These are phyloP conservation scores for Drosophila ezoana DNA, from an alignment of 2,888 invertebrate genomes.

Conservation along the genomic window DNA sequence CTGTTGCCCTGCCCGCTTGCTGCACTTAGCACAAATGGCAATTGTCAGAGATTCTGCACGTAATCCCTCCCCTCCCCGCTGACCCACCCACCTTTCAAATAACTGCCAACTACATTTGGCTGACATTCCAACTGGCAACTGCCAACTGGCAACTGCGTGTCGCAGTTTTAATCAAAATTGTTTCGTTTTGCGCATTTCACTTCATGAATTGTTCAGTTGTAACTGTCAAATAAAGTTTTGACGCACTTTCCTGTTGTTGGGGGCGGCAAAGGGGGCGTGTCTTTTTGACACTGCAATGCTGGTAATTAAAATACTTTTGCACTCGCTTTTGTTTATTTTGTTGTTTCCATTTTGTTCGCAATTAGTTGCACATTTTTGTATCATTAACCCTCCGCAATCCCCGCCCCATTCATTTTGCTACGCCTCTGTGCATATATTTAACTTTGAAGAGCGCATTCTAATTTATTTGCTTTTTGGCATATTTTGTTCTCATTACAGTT, in stretches of 20 bases:
- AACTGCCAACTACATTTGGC: slow-evolving; percentile 47
- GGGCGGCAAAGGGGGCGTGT: background rate
- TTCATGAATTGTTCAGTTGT: slow-evolving; percentile 77
- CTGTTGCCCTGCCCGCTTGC: slow-evolving; percentile 59
- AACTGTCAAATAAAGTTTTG: slow-evolving; percentile 80
- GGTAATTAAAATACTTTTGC: slow-evolving; percentile 81
- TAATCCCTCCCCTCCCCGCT: slow-evolving; percentile 9
- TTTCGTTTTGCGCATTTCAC: slow-evolving; percentile 55
- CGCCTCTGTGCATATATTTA: slow-evolving; percentile 44
- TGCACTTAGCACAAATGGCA: slow-evolving; percentile 61
- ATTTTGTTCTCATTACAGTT: slow-evolving; percentile 70
- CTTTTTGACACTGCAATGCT: slow-evolving; percentile 53
- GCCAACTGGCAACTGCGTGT: slow-evolving; percentile 47
- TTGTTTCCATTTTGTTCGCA: slow-evolving; percentile 35
- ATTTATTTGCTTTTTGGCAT: slow-evolving; percentile 62
- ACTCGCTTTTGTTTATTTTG: slow-evolving; percentile 54
- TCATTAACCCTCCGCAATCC: slow-evolving; percentile 35
- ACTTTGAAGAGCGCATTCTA: slow-evolving; percentile 42
- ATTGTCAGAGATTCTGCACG: slow-evolving; percentile 62
- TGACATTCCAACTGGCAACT: slow-evolving; percentile 34
- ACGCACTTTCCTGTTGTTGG: slow-evolving; percentile 47
- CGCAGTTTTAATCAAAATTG: slow-evolving; percentile 80
- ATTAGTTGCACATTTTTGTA: slow-evolving; percentile 68
- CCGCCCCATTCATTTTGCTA: background rate
- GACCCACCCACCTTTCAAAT: slow-evolving; percentile 1